Base-by-base conservation (phyloP, 2,888 invertebrate species). In the Pterostichus madidus region DNA sequence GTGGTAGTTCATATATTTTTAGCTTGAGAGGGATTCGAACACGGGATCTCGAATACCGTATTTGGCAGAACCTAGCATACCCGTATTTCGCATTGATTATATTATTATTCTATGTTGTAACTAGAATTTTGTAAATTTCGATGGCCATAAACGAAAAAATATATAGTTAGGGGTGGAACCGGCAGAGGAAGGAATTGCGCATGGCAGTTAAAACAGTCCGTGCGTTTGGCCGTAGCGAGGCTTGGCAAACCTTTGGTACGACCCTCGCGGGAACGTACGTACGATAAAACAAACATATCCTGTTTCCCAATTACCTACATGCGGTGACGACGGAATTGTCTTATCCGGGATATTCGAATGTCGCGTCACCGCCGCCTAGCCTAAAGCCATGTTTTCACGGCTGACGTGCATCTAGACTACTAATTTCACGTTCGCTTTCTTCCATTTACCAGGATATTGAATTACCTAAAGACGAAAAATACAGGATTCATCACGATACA, bases 281-380 rank as follows among this genome's bases (percentile, higher is more conserved):
- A 52, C 52, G 78, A 78, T 78, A 78, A 61, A 78, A 78, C 79
- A 79, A 79, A 79, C 79, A 79, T 79, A 79, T 79, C 79, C 79
- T 79, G 79, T 68, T 79, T 79, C 79, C 79, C 79, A 79, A 79
- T 79, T 79, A 79, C 79, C 68, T 64, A 79, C 79, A 79, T 79
- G 68, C 46, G 79, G 64, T 79, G 64, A 68, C 68, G 64, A 64
- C 35, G 68, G 52, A 79, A 79, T 79, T 79, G 79, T 64, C 68
- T 68, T 79, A 64, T 79, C 79, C 79, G 79, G 79, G 79, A 79
- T 79, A 78, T 64, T 44, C 61, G 24, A 76, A 52, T 59, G 32
- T 56, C 56, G 56, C 35, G 11, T 15, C 24, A 13, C 6, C 39
- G 32, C 11, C 15, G n/a, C n/a, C n/a, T 24, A n/a, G 46, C 24